A percentile compares a stretch with the other conserved stretches of the same genome.
Conservation (phyloP, 2,888 invertebrate species). For the Aporophyla nigra region DNA sequence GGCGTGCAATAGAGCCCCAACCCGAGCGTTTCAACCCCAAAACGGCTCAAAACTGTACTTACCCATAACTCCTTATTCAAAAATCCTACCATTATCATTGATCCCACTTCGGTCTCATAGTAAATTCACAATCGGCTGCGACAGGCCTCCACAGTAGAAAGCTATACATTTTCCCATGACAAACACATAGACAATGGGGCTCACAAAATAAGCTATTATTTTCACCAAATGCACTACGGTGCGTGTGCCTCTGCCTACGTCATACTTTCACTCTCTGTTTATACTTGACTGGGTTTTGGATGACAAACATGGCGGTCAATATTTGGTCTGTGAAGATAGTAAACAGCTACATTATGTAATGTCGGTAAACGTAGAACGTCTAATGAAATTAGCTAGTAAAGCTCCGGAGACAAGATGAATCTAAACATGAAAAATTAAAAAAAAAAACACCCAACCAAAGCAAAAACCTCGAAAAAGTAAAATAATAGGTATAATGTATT, state of each 20-base stretch:
- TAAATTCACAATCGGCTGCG: constrained; percentile 44
- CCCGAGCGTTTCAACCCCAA: no score
- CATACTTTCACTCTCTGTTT: constrained; percentile 55
- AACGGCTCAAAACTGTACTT: no score
- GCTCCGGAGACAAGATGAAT: no score
- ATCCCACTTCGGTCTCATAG: constrained; percentile 15
- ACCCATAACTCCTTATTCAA: neutral
- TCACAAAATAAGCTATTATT: constrained; percentile 62
- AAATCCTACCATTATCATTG: constrained; percentile 5
- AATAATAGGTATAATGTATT: no score
- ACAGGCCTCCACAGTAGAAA: constrained; percentile 50
- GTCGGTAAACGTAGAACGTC: no score
- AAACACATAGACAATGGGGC: constrained; percentile 52
- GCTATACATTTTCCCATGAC: constrained; percentile 59
- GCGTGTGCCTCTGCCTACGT: constrained; percentile 21
- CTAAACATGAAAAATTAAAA: no score
- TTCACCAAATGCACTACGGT: constrained; percentile 52
- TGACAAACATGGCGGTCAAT: constrained; percentile 6
- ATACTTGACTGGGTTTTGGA: constrained; percentile 30
- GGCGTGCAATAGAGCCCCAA: no score
- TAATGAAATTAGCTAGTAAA: no score
- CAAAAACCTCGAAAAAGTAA: no score
- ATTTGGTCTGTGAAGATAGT: neutral
- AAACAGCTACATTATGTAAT: neutral
- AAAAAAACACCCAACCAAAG: no score